Evolutionary conservation across 2,888 invertebrate species (phyloP).

Genomic region (Pyrochroa serraticornis): DNA sequence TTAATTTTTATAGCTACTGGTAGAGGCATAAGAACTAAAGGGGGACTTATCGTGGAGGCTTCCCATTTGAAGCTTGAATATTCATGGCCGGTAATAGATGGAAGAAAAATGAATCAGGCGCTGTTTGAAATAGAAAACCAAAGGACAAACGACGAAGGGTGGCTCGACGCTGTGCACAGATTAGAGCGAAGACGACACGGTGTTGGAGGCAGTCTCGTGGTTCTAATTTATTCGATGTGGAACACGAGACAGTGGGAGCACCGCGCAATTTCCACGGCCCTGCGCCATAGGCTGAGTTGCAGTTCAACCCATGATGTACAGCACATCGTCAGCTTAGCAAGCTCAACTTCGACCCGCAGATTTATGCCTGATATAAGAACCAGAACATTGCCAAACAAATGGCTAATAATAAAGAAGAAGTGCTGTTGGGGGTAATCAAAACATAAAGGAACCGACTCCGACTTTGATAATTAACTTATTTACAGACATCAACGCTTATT

Average conservation of each 20-base stretch:
- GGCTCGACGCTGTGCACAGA: slow-evolving; percentile 33
- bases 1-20: too few species aligned
- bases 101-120: slow-evolving; percentile 37
- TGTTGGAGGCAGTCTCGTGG: slow-evolving; percentile 33
- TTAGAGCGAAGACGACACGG: slow-evolving; percentile 33
- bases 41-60: not conserved
- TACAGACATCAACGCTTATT: slow-evolving; percentile 55
- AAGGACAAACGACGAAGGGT: slow-evolving; percentile 31
- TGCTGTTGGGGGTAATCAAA: slow-evolving; percentile 48
- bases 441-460: slow-evolving; percentile 50
- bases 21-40: too few species aligned
- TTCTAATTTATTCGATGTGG: slow-evolving; percentile 37
- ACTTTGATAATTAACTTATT: slow-evolving; percentile 58
- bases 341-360: slow-evolving; percentile 40
- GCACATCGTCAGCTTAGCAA: slow-evolving; percentile 43
- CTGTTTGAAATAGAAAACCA: slow-evolving; percentile 35
- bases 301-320: slow-evolving; percentile 42
- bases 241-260: slow-evolving; percentile 35
- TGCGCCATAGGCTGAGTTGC: slow-evolving; percentile 19
- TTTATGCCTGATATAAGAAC: slow-evolving; percentile 43
- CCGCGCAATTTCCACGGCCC: slow-evolving; percentile 32
- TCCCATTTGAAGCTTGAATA: slow-evolving; percentile 31
- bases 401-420: slow-evolving; percentile 48
- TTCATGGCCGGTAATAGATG: slow-evolving; percentile 36
- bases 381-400: slow-evolving; percentile 44